These are phyloP conservation scores for Drosophila arizonae DNA, from an alignment of 1,140 invertebrate genomes.

Conservation along the genomic window DNA sequence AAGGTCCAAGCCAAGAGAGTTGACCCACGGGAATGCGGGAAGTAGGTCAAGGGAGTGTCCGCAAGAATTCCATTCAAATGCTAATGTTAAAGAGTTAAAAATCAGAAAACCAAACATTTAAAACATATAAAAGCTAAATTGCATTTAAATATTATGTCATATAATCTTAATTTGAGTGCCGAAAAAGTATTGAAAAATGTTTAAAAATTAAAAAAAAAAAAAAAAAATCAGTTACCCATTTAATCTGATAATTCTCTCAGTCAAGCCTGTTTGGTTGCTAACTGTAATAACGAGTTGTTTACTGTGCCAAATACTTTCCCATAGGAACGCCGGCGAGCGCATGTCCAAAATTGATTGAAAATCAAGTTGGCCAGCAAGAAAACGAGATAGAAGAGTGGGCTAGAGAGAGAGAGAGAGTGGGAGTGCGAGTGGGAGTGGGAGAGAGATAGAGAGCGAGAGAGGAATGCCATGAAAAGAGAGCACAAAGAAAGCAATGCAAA, in stretches of 20 bases:
- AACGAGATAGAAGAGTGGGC: not conserved
- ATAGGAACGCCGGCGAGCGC: conserved; percentile 50
- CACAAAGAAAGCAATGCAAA: conserved; percentile 63
- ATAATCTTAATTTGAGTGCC: not conserved
- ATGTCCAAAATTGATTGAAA: conserved; percentile 69
- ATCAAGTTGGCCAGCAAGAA: conserved; percentile 41
- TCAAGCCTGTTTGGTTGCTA: conserved; percentile 42
- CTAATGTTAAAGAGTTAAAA: too few species aligned
- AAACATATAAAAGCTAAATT: too few species aligned
- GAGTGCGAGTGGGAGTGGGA: not conserved
- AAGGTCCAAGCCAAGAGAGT: conserved; percentile 17
- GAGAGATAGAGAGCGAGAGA: conserved; percentile 9
- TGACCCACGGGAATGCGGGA: conserved; percentile 38
- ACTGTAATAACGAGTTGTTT: conserved; percentile 73
- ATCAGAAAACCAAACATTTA: too few species aligned
- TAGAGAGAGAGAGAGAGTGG: conserved; percentile 4
- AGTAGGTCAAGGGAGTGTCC: conserved; percentile 71
- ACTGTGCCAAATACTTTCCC: conserved; percentile 79
- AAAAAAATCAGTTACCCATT: not conserved
- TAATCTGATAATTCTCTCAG: not conserved
- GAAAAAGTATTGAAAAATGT: not conserved
- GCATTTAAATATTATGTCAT: not conserved
- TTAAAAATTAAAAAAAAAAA: not conserved
- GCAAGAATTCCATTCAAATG: not conserved
- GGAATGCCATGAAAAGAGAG: conserved; percentile 17